Evolutionary conservation across 2,888 invertebrate species (phyloP).

Genomic region (Gastracanthus pulcherrimus): DNA sequence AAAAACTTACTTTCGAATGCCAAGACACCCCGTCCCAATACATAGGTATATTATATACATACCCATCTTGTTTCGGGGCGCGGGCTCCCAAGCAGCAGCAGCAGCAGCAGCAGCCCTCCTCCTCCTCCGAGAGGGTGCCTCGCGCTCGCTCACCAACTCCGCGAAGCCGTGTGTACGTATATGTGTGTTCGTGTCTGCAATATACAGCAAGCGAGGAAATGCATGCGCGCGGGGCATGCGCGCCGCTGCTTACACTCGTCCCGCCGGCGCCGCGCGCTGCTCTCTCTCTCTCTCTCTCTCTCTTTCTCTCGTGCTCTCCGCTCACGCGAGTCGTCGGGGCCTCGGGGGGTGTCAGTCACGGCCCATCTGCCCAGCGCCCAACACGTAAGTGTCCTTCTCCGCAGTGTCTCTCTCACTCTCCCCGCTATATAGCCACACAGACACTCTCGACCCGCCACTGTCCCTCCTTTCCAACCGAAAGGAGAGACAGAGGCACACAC

Average conservation of each 20-base stretch:
- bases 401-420: background rate
- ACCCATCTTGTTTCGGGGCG: background rate
- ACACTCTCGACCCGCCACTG: background rate
- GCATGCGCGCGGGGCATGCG: slow-evolving; percentile 59
- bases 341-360: slow-evolving; percentile 75
- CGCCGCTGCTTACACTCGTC: slow-evolving; percentile 27
- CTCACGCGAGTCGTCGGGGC: slow-evolving; percentile 12
- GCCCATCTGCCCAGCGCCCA: slow-evolving; percentile 75
- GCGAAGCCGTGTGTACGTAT: background rate
- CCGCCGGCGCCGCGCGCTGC: too few relatives aligned
- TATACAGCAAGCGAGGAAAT: slow-evolving; percentile 37
- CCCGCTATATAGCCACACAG: background rate
- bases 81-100: background rate
- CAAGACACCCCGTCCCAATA: too few relatives aligned
- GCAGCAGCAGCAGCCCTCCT: background rate
- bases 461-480: too few relatives aligned
- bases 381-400: slow-evolving; percentile 72
- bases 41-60: too few relatives aligned
- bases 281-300: too few relatives aligned
- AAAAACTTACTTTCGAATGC: too few relatives aligned
- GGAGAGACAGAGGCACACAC: too few relatives aligned
- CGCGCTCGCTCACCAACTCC: background rate
- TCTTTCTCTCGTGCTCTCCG: slow-evolving; percentile 26
- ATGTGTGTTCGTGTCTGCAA: background rate
- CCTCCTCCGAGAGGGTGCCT: too few relatives aligned